Conservation (phyloP, 2,888 invertebrate species). For the Lithophane ornitopus region DNA sequence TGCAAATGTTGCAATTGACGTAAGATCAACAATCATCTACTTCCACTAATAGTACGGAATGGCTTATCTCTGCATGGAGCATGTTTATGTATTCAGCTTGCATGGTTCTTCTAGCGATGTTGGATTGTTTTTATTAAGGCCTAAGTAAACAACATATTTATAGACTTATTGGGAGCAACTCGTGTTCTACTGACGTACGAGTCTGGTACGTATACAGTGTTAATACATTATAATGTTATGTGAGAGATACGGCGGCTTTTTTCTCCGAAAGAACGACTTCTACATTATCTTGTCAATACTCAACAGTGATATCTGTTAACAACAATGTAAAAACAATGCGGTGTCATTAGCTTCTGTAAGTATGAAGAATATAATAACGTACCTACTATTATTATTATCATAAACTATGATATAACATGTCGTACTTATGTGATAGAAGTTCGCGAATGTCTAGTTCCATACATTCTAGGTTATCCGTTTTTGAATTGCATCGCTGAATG, state of each 20-base stretch:
- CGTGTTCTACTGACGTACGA: neutral
- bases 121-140: constrained; percentile 22
- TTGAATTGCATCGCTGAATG: constrained; percentile 1
- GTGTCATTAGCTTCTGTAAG: constrained; percentile 18
- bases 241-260: neutral
- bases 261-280: neutral
- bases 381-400: neutral
- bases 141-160: constrained; percentile 41
- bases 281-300: constrained; percentile 17
- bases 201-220: constrained; percentile 26
- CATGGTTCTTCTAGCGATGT: constrained; percentile 56
- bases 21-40: constrained; percentile 42
- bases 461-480: neutral
- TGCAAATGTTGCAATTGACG: neutral
- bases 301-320: constrained; percentile 14
- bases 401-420: neutral
- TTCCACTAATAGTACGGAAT: constrained; percentile 50
- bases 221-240: neutral
- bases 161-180: constrained; percentile 32
- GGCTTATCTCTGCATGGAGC: constrained; percentile 62
- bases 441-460: neutral
- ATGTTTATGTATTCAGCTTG: constrained; percentile 58
- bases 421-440: constrained; percentile 2
- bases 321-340: constrained; percentile 12
- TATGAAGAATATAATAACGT: neutral